Evolutionary conservation across 2,797 vertebrate genomes (phyloP).

Genomic region (Pipistrellus pygmaeus): DNA sequence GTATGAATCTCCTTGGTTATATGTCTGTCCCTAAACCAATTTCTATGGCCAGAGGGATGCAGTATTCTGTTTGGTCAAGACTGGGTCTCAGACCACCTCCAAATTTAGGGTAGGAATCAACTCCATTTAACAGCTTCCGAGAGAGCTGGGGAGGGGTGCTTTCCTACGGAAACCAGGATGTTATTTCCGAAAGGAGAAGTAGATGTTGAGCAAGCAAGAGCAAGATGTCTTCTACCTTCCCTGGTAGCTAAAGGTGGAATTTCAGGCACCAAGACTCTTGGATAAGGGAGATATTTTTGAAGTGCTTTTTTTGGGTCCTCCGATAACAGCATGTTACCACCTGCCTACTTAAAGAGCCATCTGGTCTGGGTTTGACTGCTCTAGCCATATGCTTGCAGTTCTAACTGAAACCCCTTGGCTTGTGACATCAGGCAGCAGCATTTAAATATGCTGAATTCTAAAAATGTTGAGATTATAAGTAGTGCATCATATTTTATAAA

Average conservation of each 20-base stretch:
- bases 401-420: constrained; percentile 62
- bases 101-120: constrained; percentile 13
- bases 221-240: not conserved
- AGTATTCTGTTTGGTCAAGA: not conserved
- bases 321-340: constrained; percentile 52
- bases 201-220: not conserved
- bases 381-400: constrained; percentile 47
- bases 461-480: constrained; percentile 73
- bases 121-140: not conserved
- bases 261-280: constrained; percentile 26
- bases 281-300: constrained; percentile 61
- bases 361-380: constrained; percentile 72
- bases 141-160: not conserved
- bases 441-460: constrained; percentile 66
- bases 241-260: not conserved
- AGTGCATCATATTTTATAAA: constrained; percentile 59
- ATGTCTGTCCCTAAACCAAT: not conserved
- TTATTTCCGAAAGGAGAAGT: not conserved
- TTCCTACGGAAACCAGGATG: not conserved
- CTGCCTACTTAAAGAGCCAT: constrained; percentile 72
- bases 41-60: not conserved
- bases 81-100: not conserved
- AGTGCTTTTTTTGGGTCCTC: constrained; percentile 37
- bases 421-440: constrained; percentile 65
- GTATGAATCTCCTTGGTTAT: not conserved